Conservation (phyloP, 37 sponge, comb jelly and placozoan species). For the Agelas oroides region DNA sequence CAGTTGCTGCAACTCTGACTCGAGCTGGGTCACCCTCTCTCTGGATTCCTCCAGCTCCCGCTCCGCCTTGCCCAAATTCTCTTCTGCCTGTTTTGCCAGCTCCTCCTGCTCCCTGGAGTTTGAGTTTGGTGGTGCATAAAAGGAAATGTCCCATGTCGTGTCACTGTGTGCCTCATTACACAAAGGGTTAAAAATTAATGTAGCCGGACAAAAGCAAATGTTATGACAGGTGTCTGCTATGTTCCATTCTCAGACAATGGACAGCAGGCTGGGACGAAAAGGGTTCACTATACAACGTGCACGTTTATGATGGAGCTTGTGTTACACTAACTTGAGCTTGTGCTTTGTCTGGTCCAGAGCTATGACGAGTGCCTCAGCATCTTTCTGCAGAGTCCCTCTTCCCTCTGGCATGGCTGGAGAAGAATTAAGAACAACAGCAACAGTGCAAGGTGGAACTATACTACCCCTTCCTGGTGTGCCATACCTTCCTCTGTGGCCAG, state of each 20-base stretch:
- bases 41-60: slow-evolving; percentile 34
- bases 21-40: slow-evolving; percentile 6
- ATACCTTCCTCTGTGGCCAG: slow-evolving; percentile 52
- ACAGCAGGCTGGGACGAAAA: too few species aligned
- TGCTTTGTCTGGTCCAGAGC: slow-evolving; percentile 34
- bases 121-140: neutral
- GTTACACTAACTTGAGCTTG: slow-evolving; percentile 40
- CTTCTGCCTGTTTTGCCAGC: slow-evolving; percentile 14
- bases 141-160: neutral
- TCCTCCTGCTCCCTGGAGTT: slow-evolving; percentile 49
- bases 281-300: too few species aligned
- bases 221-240: too few species aligned
- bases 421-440: too few species aligned
- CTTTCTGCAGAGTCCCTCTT: slow-evolving; percentile 21
- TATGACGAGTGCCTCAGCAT: slow-evolving; percentile 42
- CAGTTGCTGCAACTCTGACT: slow-evolving; percentile 27
- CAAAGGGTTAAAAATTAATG: neutral
- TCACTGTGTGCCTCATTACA: neutral
- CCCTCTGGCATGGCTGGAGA: slow-evolving; percentile 60
- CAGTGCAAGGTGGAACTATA: too few species aligned
- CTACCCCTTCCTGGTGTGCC: too few species aligned
- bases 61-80: slow-evolving; percentile 20
- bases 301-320: too few species aligned
- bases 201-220: too few species aligned
- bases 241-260: too few species aligned